Evolutionary conservation across 2,888 invertebrate species (phyloP).

Genomic region (Standfussiana lucernea): DNA sequence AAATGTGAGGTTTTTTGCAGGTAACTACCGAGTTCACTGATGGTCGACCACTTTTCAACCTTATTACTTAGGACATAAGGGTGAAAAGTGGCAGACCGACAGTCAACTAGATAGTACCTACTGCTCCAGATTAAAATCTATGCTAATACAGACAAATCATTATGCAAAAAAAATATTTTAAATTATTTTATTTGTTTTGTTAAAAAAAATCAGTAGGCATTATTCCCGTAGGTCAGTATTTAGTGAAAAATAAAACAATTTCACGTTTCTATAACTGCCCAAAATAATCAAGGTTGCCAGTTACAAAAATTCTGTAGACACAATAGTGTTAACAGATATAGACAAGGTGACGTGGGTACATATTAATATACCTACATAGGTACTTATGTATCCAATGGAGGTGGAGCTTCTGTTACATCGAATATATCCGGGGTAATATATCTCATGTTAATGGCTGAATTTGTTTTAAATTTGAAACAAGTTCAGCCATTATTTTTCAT

Average conservation of each 20-base stretch:
- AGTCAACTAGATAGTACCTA: no score
- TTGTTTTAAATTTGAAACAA: slow-evolving; percentile 44
- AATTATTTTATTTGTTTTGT: no score
- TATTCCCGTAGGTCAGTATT: slow-evolving; percentile 18
- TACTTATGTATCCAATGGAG: neutral
- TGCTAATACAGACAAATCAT: neutral
- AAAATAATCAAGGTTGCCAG: slow-evolving; percentile 18
- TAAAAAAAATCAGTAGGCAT: neutral
- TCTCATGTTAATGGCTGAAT: slow-evolving; percentile 56
- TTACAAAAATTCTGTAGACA: slow-evolving; percentile 7
- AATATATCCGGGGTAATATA: slow-evolving; percentile 62
- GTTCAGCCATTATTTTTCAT: no score
- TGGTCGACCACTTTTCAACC: no score
- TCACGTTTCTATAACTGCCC: neutral
- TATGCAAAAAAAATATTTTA: no score
- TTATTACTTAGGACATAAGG: no score
- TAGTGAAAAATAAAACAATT: neutral
- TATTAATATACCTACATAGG: slow-evolving; percentile 19
- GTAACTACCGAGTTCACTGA: no score
- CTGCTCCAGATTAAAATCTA: neutral
- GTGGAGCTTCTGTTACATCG: slow-evolving; percentile 27
- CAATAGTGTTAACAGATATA: slow-evolving; percentile 30
- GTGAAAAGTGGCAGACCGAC: no score
- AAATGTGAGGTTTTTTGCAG: no score
- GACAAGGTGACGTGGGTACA: slow-evolving; percentile 22